phyloP scores from a whole-genome alignment of 2,113 vertebrate genomes.

The Serinus canaria region DNA sequence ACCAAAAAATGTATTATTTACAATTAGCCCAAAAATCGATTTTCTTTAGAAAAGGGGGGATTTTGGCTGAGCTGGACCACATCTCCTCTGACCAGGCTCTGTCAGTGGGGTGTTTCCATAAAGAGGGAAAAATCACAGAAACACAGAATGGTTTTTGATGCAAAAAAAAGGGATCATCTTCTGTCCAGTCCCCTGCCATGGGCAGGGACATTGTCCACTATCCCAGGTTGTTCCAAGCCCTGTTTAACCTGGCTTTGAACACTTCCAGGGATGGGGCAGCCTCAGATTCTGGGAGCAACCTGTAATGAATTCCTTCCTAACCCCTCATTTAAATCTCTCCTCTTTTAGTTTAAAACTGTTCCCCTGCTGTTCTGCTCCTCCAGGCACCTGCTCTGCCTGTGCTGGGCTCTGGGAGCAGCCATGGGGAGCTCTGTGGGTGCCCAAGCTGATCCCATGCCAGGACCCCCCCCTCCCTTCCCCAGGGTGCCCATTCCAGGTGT shows the following conservation, averaged over 20 bases:
- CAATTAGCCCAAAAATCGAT: background rate
- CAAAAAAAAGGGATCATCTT: background rate
- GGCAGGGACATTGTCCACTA: background rate
- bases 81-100: background rate
- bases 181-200: background rate
- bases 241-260: fast-evolving
- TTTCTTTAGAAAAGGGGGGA: background rate
- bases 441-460: background rate
- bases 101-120: background rate
- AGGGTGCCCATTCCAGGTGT: background rate
- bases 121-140: background rate
- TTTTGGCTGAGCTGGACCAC: background rate
- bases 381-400: background rate
- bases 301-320: background rate
- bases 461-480: background rate
- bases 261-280: background rate
- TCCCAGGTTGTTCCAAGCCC: background rate
- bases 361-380: background rate
- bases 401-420: background rate
- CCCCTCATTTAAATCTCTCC: background rate
- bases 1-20: background rate
- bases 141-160: background rate
- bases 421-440: fast-evolving
- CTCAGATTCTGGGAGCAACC: background rate
- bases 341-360: background rate